Evolutionary conservation across 2,888 invertebrate species (phyloP).

Genomic region (Helicoverpa assulta): DNA sequence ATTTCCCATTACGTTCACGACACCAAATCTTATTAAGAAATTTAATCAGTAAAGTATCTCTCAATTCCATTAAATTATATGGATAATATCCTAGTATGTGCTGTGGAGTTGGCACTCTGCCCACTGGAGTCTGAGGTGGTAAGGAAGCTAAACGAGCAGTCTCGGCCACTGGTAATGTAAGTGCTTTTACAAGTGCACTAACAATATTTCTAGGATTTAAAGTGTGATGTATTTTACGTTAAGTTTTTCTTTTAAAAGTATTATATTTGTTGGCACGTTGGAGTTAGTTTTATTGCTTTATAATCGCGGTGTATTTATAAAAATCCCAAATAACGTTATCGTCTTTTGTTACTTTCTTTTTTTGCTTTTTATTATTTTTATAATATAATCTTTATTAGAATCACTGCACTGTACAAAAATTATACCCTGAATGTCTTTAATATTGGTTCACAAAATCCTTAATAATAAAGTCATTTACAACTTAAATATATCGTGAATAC

Average conservation of each 20-base stretch:
- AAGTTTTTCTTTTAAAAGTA: slow-evolving; percentile 7
- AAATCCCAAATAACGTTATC: background rate
- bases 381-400: too few species aligned
- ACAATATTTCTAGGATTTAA: slow-evolving; percentile 29
- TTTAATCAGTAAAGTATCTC: slow-evolving; percentile 33
- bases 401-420: too few species aligned
- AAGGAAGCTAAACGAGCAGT: slow-evolving; percentile 45
- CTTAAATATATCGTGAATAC: slow-evolving; percentile 12
- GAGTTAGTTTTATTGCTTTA: background rate
- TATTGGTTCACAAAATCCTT: too few species aligned
- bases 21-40: background rate
- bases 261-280: background rate
- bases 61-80: slow-evolving; percentile 24
- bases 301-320: background rate
- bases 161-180: slow-evolving; percentile 30
- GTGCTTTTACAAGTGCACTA: slow-evolving; percentile 45
- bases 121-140: slow-evolving; percentile 10
- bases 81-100: slow-evolving; percentile 35
- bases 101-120: slow-evolving; percentile 32
- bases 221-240: background rate
- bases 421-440: too few species aligned
- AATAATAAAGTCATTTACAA: background rate
- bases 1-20: background rate
- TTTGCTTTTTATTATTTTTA: too few species aligned
- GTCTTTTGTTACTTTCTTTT: background rate